A percentile compares a stretch with the other conserved stretches of the same genome.
phyloP scores from a whole-genome alignment of 2,888 invertebrate species.

The Callimorpha dominula region DNA sequence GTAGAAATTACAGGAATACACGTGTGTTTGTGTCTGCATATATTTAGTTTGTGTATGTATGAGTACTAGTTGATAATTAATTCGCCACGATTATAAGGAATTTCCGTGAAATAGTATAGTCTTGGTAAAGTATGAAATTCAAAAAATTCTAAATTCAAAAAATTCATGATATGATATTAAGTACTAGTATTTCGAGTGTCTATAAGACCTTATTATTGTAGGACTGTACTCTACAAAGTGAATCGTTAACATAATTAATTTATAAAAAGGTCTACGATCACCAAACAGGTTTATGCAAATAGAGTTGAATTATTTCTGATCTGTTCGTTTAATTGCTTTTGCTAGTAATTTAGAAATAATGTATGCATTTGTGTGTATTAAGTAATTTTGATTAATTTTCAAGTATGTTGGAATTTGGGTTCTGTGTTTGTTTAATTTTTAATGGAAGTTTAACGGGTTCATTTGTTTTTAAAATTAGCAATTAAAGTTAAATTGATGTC shows the following conservation, averaged over 20 bases:
- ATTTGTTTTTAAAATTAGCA: slow-evolving; percentile 17
- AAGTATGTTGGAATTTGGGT: slow-evolving; percentile 21
- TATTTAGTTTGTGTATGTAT: too few species aligned
- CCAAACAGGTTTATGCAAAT: slow-evolving; percentile 47
- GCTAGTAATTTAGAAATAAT: slow-evolving; percentile 33
- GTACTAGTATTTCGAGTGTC: too few species aligned
- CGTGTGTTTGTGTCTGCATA: too few species aligned
- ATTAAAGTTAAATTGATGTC: slow-evolving; percentile 1
- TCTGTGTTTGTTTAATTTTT: neutral
- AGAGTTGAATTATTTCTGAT: slow-evolving; percentile 34
- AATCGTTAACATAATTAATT: slow-evolving; percentile 43
- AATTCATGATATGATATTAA: too few species aligned
- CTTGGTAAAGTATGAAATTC: too few species aligned
- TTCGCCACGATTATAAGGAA: too few species aligned
- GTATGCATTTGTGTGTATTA: slow-evolving; percentile 40
- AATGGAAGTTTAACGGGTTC: neutral
- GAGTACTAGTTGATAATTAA: too few species aligned
- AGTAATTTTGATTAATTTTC: slow-evolving; percentile 35
- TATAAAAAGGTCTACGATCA: slow-evolving; percentile 38
- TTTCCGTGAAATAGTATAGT: too few species aligned
- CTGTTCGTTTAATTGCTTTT: slow-evolving; percentile 37
- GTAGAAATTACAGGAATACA: too few species aligned
- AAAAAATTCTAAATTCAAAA: too few species aligned
- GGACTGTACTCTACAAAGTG: slow-evolving; percentile 24
- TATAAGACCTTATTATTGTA: neutral